Percentiles rank a stretch among this genome's conserved stretches.
phyloP scores from a whole-genome alignment of 2,888 invertebrate genomes.

The Nomada ruficornis region DNA sequence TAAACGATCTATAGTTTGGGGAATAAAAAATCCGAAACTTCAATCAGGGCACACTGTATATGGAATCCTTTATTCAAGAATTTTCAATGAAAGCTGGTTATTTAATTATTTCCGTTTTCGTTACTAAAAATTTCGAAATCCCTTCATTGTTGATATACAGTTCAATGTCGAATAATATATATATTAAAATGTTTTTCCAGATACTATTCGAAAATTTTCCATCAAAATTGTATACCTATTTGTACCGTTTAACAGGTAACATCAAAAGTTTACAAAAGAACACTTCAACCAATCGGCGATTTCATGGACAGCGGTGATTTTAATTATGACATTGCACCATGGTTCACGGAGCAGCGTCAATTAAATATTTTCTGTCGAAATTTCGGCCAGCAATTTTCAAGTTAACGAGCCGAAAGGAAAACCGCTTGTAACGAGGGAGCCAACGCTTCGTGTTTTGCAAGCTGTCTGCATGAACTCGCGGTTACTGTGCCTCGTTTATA shows the following conservation, averaged over 20 bases:
- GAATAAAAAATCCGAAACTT: neutral
- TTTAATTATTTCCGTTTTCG: no score
- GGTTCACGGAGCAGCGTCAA: conserved; percentile 24
- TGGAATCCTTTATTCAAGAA: no score
- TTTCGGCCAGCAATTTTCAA: conserved; percentile 46
- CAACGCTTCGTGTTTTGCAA: conserved; percentile 24
- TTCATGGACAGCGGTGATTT: conserved; percentile 2
- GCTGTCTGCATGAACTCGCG: conserved; percentile 31
- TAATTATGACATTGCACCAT: conserved; percentile 34
- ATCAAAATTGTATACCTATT: no score
- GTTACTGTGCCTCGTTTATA: conserved; percentile 10
- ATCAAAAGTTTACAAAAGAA: neutral
- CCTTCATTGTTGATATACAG: no score
- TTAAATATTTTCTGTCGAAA: conserved; percentile 50
- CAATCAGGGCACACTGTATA: neutral
- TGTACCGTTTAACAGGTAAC: neutral
- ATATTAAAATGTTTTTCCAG: no score
- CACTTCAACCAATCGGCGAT: neutral
- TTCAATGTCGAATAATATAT: no score
- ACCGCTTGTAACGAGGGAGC: conserved; percentile 46
- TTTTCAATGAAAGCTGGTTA: no score
- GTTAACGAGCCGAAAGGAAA: conserved; percentile 54
- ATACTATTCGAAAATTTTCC: no score
- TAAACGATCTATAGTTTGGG: neutral
- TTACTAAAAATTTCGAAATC: no score